Conservation (phyloP, 2,113 vertebrate genomes). For the Misgurnus mizolepis region DNA sequence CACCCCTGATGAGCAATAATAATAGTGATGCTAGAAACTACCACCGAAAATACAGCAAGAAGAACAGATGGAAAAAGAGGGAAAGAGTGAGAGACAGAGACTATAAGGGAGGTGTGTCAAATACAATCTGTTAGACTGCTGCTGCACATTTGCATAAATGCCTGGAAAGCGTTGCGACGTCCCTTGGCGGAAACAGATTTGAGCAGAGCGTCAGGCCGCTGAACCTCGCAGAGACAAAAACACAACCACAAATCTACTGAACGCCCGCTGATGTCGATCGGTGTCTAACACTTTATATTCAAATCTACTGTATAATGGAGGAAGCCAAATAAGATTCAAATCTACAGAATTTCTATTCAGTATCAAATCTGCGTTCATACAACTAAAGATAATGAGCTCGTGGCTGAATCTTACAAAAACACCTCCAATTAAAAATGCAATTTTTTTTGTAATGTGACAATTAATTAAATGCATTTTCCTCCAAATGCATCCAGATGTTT, state of each 20-base stretch:
- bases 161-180: conserved; percentile 22
- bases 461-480: too few species aligned
- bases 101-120: conserved; percentile 18
- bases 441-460: too few species aligned
- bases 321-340: conserved; percentile 23
- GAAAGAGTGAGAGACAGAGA: not conserved
- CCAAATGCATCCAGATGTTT: not conserved
- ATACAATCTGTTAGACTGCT: conserved; percentile 42
- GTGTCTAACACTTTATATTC: not conserved
- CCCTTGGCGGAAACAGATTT: conserved; percentile 35
- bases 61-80: not conserved
- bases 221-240: conserved; percentile 9
- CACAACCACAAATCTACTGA: not conserved
- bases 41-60: not conserved
- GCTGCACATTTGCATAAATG: conserved; percentile 52
- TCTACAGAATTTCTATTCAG: not conserved
- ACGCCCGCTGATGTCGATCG: not conserved
- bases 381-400: not conserved
- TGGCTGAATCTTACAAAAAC: not conserved
- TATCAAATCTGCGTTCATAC: not conserved
- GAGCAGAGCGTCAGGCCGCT: conserved; percentile 10
- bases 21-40: not conserved
- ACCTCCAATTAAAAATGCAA: too few species aligned
- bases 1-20: too few species aligned
- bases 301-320: not conserved